Percentiles rank a stretch among this genome's conserved stretches.
phyloP scores from a whole-genome alignment of 2,113 vertebrate genomes.

The Phodopus roborovskii region DNA sequence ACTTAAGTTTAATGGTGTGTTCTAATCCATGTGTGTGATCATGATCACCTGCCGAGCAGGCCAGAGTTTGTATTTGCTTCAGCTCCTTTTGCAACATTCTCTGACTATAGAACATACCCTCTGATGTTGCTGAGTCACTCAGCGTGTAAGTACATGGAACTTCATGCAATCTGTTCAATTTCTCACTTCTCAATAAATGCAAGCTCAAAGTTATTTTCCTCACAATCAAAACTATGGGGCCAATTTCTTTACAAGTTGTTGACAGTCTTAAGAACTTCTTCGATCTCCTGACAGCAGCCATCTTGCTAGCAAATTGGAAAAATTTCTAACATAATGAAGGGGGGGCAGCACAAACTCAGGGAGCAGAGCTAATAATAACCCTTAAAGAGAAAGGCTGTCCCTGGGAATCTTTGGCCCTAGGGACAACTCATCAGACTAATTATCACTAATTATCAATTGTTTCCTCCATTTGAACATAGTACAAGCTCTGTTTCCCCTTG shows the following conservation, averaged over 20 bases:
- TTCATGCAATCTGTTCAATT: conserved; percentile 54
- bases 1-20: conserved; percentile 4
- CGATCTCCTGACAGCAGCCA: conserved; percentile 59
- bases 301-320: conserved; percentile 65
- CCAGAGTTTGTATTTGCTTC: conserved; percentile 15
- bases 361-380: conserved; percentile 52
- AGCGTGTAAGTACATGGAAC: conserved; percentile 31
- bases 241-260: conserved; percentile 48
- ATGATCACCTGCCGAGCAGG: not conserved
- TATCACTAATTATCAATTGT: too few relatives aligned
- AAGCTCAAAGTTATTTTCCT: conserved; percentile 63
- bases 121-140: conserved; percentile 30
- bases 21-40: not conserved
- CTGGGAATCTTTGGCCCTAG: not conserved
- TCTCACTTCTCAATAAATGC: conserved; percentile 63
- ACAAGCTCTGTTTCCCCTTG: not conserved
- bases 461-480: not conserved
- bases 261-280: conserved; percentile 46
- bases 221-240: conserved; percentile 50
- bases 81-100: not conserved
- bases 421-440: not conserved
- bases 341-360: not conserved
- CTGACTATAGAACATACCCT: not conserved
- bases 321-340: conserved; percentile 58
- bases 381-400: conserved; percentile 31